Conservation (phyloP, 2,888 invertebrate genomes). For the Callyntrura guangdongensis region DNA sequence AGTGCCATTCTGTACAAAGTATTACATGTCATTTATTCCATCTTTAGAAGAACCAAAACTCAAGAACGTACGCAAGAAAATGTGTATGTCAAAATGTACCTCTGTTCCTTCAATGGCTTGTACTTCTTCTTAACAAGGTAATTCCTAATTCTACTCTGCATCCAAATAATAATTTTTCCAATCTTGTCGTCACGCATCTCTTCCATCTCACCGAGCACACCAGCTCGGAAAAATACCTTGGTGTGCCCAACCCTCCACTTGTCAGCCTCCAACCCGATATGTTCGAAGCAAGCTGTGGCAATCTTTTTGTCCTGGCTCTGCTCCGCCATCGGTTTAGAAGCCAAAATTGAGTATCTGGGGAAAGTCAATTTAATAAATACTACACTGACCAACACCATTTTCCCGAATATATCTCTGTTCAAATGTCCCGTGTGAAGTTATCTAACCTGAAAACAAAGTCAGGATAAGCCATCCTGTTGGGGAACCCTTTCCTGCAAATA, state of each 20-base stretch:
- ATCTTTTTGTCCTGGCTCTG: slow-evolving; percentile 94
- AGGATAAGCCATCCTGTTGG: slow-evolving; percentile 99
- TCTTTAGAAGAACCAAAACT: not conserved
- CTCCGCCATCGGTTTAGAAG: slow-evolving; percentile 95
- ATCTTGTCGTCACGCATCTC: slow-evolving; percentile 88
- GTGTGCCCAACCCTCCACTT: slow-evolving; percentile 99
- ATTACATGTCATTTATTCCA: not conserved
- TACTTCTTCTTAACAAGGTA: slow-evolving; percentile 78
- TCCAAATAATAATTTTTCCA: slow-evolving; percentile 86
- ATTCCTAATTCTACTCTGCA: slow-evolving; percentile 83
- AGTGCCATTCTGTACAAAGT: slow-evolving; percentile 78
- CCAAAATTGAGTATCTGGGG: slow-evolving; percentile 98
- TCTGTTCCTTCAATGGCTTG: slow-evolving; percentile 89
- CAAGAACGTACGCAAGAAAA: no score
- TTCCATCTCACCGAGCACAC: slow-evolving; percentile 87
- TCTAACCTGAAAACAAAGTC: slow-evolving; percentile 89
- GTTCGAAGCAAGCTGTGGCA: slow-evolving; percentile 94
- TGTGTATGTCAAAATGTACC: slow-evolving; percentile 88
- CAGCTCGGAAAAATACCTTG: slow-evolving; percentile 90
- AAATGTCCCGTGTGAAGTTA: no score
- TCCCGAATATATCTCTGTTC: no score
- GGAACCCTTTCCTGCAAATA: slow-evolving; percentile 99
- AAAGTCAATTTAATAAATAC: slow-evolving; percentile 10
- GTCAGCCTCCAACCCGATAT: slow-evolving; percentile 95
- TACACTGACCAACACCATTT: no score